Evolutionary conservation across 37 sponge, comb jelly and placozoan genomes (phyloP).

Genomic region (Aphrocallistes beatrix): DNA sequence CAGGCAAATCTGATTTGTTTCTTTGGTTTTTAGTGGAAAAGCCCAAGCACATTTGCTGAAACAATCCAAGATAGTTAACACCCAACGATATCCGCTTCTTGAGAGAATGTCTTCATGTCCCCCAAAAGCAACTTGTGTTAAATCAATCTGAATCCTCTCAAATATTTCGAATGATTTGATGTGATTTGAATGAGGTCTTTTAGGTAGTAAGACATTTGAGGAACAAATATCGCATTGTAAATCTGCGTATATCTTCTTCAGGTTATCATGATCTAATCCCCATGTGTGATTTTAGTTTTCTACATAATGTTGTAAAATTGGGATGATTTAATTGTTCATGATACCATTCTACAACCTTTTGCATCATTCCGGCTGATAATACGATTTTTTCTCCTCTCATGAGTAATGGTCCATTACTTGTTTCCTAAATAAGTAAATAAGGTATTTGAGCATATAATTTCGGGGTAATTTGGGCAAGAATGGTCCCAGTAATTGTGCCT

Average conservation of each 20-base stretch:
- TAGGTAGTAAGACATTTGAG: background rate
- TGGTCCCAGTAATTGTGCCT: too few species aligned
- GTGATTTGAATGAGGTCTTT: background rate
- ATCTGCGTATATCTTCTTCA: conserved; percentile 15
- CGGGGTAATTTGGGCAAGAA: too few species aligned
- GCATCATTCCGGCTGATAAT: conserved; percentile 4
- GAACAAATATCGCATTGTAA: background rate
- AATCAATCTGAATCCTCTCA: background rate
- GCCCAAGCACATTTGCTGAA: background rate
- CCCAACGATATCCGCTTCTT: conserved; percentile 12
- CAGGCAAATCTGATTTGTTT: background rate
- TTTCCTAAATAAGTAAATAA: background rate
- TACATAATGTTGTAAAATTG: background rate
- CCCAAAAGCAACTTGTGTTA: background rate
- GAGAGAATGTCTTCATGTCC: background rate
- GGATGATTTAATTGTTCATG: background rate
- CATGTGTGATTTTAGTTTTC: background rate
- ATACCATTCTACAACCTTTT: background rate
- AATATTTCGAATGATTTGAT: background rate
- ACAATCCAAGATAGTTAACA: background rate
- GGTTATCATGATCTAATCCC: background rate
- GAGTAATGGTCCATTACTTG: background rate
- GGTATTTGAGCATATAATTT: too few species aligned
- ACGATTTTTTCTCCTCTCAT: background rate
- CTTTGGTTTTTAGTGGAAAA: too few species aligned